Conservation (phyloP, 2,888 invertebrate species). For the Metacarcinus magister region DNA sequence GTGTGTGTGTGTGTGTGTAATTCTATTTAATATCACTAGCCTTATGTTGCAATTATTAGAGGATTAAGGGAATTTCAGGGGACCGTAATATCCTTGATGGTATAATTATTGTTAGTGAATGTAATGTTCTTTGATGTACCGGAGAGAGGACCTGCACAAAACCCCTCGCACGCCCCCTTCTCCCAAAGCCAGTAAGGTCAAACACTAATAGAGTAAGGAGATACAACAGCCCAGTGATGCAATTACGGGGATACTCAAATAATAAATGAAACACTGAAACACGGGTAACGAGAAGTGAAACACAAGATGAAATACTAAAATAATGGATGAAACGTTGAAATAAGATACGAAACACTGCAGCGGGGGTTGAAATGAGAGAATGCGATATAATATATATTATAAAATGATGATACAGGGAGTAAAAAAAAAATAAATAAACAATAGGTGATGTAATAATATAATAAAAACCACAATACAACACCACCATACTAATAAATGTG, state of each 20-base stretch:
- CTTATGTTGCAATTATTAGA: not conserved
- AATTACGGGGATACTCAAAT: not conserved
- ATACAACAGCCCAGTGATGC: not conserved
- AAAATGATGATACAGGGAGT: no score
- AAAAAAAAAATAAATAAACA: no score
- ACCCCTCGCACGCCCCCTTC: no score
- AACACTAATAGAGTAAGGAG: not conserved
- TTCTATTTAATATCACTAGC: not conserved
- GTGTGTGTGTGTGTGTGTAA: not conserved
- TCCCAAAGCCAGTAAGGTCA: not conserved
- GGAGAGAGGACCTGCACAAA: not conserved
- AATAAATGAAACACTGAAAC: not conserved
- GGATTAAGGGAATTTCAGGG: constrained; percentile 20
- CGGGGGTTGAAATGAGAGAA: no score
- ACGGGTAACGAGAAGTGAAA: not conserved
- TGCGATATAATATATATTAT: no score
- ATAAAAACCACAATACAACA: not conserved
- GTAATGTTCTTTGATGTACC: not conserved
- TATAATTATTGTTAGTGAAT: not conserved
- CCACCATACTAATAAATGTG: not conserved
- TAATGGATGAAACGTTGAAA: not conserved
- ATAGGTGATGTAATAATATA: no score
- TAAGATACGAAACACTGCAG: not conserved
- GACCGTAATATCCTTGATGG: not conserved
- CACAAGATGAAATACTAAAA: not conserved